Evolutionary conservation across 2,113 vertebrate species (phyloP), one percentile per base, ranked within the genome.

Genomic region (Triplophysa dalaica): DNA sequence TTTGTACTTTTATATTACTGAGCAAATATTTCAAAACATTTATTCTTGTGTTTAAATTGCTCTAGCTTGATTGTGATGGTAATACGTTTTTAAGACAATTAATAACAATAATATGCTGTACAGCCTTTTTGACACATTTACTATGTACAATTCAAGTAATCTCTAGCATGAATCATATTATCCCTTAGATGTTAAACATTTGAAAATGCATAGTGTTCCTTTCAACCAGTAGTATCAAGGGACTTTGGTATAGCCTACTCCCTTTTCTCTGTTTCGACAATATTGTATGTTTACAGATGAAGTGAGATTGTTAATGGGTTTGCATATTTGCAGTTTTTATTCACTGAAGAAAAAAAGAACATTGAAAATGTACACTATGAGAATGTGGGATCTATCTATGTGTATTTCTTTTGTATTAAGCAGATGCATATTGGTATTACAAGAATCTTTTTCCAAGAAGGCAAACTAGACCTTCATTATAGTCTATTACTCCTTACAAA

Each of bases 301-400:
- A 58, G 64, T 38, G 74, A 58, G 62, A 26, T 19, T 62, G 66
- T 17, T 68, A 13, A 50, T 14, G 48, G 21, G 65, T 63, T 76
- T 69, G 65, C 78, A 61, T 17, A 60, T 68, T 76, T 69, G 65
- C 78, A 43, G 11, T 58, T n/a, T 52, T 70, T 64, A 29, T 56
- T 43, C 60, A 72, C 13, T 52, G 68, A 77, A 62, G 74, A 68
- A 81, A 67, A 77, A 63, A 56, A 2, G 1, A 48, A 75, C 50
- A 67, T 29, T 52, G 13, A 81, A 75, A 50, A 16, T 50, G 8
- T 7, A n/a, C 73, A 61, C 38, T 43, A 26, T 1, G 43, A 21
- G 21, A 26, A 1, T 1, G 67, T 70, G 9, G 4, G 50, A 45
- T 63, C 70, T 38, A 33, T 67, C 52, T 54, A 29, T 8, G n/a